A percentile compares a stretch with the other conserved stretches of the same genome.
Conservation (phyloP, 2,797 vertebrate species). For the Aplochiton taeniatus region DNA sequence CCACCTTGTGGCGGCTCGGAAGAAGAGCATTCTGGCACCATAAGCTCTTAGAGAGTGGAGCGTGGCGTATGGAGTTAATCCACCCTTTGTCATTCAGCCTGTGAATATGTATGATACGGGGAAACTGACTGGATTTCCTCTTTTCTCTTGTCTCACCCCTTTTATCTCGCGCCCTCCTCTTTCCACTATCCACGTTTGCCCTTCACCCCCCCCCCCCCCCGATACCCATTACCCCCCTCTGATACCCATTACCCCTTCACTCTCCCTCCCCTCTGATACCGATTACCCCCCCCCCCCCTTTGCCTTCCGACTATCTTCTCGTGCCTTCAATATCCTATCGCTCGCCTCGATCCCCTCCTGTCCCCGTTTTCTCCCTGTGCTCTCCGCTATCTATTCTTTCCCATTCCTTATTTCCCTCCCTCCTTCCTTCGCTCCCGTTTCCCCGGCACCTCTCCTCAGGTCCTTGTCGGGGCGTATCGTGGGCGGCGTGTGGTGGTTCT, state of each 20-base stretch:
- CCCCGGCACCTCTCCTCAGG: conserved; percentile 64
- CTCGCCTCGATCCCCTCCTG: background rate
- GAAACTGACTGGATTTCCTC: background rate
- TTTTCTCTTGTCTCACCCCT: background rate
- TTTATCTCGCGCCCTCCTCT: background rate
- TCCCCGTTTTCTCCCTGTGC: conserved; percentile 2
- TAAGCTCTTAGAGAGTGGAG: background rate
- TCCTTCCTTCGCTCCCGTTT: background rate
- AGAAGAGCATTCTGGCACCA: background rate
- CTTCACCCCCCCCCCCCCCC: conserved; percentile 26
- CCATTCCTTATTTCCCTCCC: background rate
- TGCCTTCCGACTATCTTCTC: conserved; percentile 6
- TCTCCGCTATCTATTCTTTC: background rate
- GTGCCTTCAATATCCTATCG: background rate
- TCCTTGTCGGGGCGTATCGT: conserved; percentile 96
- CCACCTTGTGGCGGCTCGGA: conserved; percentile 51
- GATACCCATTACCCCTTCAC: conserved; percentile 12
- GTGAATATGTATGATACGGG: background rate
- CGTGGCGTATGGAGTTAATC: conserved; percentile 1
- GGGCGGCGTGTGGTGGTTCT: conserved; percentile 99
- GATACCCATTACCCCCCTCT: conserved; percentile 15
- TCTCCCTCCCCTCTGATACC: conserved; percentile 11
- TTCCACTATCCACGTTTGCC: conserved; percentile 19
- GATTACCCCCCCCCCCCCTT: conserved; percentile 23
- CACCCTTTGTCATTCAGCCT: conserved; percentile 22